phyloP scores from a whole-genome alignment of 2,888 invertebrate species.

The Syrista parreyssii region DNA sequence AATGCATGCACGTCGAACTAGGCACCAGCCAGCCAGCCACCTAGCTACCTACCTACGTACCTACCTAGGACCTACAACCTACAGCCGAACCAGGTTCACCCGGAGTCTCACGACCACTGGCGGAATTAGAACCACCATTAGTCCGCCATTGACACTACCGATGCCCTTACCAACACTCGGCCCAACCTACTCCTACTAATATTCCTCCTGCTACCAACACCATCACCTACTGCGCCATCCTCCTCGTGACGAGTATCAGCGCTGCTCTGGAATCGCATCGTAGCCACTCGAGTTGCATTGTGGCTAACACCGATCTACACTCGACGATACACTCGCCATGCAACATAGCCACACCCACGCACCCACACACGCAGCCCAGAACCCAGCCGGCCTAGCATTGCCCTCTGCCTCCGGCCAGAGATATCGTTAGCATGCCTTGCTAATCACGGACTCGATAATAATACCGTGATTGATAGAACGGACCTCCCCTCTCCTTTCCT shows the following conservation, averaged over 20 bases:
- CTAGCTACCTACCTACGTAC: conserved; percentile 18
- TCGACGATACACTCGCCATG: too few relatives aligned
- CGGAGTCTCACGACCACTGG: conserved; percentile 43
- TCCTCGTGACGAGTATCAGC: conserved; percentile 5
- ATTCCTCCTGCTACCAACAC: conserved; percentile 6
- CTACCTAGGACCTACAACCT: conserved; percentile 24
- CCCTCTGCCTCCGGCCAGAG: conserved; percentile 57
- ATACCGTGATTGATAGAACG: conserved; percentile 66
- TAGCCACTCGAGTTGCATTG: conserved; percentile 55
- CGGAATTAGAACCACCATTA: conserved; percentile 50
- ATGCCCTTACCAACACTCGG: conserved; percentile 17
- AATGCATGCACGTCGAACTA: conserved; percentile 44
- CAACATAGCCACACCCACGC: conserved; percentile 10
- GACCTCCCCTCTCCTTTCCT: conserved; percentile 42
- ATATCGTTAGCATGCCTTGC: conserved; percentile 66
- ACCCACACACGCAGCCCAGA: conserved; percentile 12
- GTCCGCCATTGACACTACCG: conserved; percentile 39
- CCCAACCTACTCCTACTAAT: too few relatives aligned
- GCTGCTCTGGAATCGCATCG: conserved; percentile 45
- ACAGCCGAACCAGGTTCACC: conserved; percentile 4
- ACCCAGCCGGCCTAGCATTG: conserved; percentile 16
- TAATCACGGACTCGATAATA: conserved; percentile 66
- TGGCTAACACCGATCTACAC: conserved; percentile 41
- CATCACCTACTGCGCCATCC: conserved; percentile 6
- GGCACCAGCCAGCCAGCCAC: conserved; percentile 17